Base-by-base conservation (phyloP, 1,140 invertebrate species). In the Apis dorsata region DNA sequence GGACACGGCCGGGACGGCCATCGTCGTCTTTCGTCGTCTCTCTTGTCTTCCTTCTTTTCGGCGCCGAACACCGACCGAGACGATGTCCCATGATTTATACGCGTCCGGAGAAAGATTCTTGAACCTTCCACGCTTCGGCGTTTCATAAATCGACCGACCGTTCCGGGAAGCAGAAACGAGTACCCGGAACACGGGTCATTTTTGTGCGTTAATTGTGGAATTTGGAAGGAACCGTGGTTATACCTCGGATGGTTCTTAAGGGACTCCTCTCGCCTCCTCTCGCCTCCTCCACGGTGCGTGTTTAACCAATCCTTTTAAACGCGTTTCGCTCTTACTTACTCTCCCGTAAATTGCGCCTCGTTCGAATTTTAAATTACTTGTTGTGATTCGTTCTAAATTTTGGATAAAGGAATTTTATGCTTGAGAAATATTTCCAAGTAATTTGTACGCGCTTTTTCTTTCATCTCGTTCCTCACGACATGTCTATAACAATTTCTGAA, bases 21-120 rank as follows among this genome's bases (percentile, higher is more conserved):
- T 5, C 62, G 60, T 62, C 15, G 55, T 3, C 57, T 2, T 57
- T 2, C 19, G 17, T 17, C n/a, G 10, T 44, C 49, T 0, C 28
- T 7, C 10, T 0, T 12, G 15, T 79, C 55, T 77, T 80, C 62
- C 69, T 70, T 51, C 85, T n/a, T 65, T 69, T 69, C 63, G n/a
- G 13, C 15, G n/a, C 72, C 72, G 55, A 60, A 74, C 44, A 34
- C 24, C 74, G 60, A 34, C 62, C 34, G 63, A 17, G 49, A 24
- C 34, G 62, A 19, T 81, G 73, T 69, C 73, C 57, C 55, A 59
- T 77, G 80, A 82, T 82, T 77, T 82, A 82, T 57, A 77, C 28
- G 55, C 51, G 44, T 62, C 13, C 55, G 57, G 15, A 69, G 74
- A 82, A 74, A 73, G 72, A 74, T 77, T 62, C 73, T 68, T 69